These are phyloP conservation scores for Ennomos quercinarius DNA, from an alignment of 2,888 invertebrate species.

Conservation along the genomic window DNA sequence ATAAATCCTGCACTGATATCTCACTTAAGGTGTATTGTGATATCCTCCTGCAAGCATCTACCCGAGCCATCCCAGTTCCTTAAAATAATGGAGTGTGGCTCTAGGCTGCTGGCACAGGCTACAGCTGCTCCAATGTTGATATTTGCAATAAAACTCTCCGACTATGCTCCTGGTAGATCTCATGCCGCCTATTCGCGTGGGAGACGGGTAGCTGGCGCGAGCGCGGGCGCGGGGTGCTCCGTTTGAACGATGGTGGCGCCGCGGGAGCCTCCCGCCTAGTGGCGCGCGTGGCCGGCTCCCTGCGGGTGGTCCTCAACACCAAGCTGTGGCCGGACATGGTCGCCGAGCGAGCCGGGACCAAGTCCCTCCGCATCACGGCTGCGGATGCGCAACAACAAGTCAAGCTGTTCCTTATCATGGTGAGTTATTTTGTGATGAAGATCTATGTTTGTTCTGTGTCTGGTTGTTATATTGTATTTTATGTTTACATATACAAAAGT, in stretches of 20 bases:
- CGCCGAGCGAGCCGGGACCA: conserved; percentile 93
- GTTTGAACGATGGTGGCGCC: conserved; percentile 90
- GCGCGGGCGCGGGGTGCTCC: conserved; percentile 94
- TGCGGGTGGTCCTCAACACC: conserved; percentile 96
- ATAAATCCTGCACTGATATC: no score
- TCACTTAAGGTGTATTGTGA: no score
- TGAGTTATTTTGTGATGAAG: conserved; percentile 57
- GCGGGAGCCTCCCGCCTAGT: conserved; percentile 89
- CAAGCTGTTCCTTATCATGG: conserved; percentile 94
- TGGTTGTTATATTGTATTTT: no score
- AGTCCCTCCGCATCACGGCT: conserved; percentile 95
- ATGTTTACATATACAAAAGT: no score
- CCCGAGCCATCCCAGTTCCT: no score
- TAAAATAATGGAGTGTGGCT: no score
- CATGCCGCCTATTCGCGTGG: conserved; percentile 95
- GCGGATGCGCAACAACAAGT: conserved; percentile 93
- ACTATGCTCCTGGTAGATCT: conserved; percentile 79
- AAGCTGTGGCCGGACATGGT: conserved; percentile 98
- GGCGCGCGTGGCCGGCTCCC: conserved; percentile 94
- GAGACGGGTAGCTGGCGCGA: conserved; percentile 95
- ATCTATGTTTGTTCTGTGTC: no score
- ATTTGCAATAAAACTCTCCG: no score
- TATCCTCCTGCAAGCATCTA: no score
- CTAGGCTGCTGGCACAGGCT: no score
- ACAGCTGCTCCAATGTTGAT: no score